Evolutionary conservation across 2,888 invertebrate species (phyloP).

Genomic region (Nephrocerus scutellatus): DNA sequence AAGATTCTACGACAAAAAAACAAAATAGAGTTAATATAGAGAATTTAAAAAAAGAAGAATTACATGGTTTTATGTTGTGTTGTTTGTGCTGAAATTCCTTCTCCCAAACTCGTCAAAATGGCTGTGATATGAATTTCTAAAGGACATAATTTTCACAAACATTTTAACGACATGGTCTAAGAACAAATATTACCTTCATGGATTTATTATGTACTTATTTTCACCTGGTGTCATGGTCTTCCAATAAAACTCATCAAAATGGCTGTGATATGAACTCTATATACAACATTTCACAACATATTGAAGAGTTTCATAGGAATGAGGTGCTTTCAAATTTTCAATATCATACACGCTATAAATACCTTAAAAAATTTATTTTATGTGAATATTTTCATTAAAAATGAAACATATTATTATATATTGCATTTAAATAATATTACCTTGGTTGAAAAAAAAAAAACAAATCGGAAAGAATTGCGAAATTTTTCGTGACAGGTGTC

Average conservation of each 20-base stretch:
- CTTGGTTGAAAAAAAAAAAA: too few relatives aligned
- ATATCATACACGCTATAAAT: too few relatives aligned
- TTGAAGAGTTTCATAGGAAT: slow-evolving; percentile 45
- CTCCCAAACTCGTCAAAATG: slow-evolving; percentile 49
- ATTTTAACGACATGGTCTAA: slow-evolving; percentile 47
- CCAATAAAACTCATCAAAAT: slow-evolving; percentile 47
- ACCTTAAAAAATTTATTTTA: background rate
- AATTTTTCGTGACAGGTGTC: too few relatives aligned
- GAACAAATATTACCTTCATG: slow-evolving; percentile 22
- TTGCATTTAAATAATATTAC: too few relatives aligned
- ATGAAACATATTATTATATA: too few relatives aligned
- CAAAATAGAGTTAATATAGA: background rate
- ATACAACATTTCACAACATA: slow-evolving; percentile 46
- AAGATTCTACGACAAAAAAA: slow-evolving; percentile 9
- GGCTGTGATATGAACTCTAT: slow-evolving; percentile 46
- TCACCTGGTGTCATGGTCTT: slow-evolving; percentile 14
- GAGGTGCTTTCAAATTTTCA: too few relatives aligned
- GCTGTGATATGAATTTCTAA: slow-evolving; percentile 44
- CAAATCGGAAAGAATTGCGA: too few relatives aligned
- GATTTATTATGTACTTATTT: slow-evolving; percentile 1
- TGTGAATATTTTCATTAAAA: too few relatives aligned
- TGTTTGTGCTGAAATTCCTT: slow-evolving; percentile 37
- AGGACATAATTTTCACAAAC: slow-evolving; percentile 40
- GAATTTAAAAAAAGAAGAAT: slow-evolving; percentile 6
- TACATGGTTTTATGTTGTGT: slow-evolving; percentile 3